Percentiles rank a stretch among this genome's conserved stretches.
These are phyloP conservation scores for Colius striatus DNA, from an alignment of 2,113 vertebrate species.

Conservation along the genomic window DNA sequence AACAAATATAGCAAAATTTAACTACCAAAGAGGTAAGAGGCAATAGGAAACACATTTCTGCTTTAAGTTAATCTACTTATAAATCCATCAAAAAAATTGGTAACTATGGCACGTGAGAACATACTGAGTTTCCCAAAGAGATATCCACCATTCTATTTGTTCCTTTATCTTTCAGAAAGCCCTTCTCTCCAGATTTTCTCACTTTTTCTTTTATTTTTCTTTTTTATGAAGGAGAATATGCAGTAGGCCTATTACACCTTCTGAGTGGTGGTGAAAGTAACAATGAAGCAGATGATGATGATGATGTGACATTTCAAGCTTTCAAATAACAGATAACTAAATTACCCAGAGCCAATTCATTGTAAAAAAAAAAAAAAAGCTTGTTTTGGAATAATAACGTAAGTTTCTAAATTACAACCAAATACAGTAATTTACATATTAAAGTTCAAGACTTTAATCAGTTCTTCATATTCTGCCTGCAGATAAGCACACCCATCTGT, in stretches of 20 bases:
- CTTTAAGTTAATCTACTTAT: neutral
- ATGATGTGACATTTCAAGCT: neutral
- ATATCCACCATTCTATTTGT: neutral
- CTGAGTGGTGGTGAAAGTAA: neutral
- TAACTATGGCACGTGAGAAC: neutral
- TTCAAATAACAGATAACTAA: neutral
- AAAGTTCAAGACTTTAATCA: rapidly evolving
- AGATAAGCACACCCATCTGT: rapidly evolving
- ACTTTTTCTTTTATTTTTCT: neutral
- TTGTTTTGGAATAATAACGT: neutral
- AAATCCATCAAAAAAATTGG: neutral
- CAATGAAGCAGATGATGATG: neutral
- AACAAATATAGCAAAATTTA: neutral
- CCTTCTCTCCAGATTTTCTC: neutral
- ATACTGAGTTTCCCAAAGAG: neutral
- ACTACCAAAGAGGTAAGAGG: neutral
- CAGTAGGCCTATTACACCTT: neutral
- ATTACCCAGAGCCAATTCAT: rapidly evolving
- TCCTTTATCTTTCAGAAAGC: neutral
- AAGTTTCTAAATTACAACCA: neutral
- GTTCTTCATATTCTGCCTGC: neutral
- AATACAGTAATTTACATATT: neutral
- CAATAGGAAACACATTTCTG: neutral
- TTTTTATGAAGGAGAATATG: neutral
- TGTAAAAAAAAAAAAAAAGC: too few relatives aligned